A percentile compares a stretch with the other conserved stretches of the same genome.
These are phyloP conservation scores for Bombus balteatus DNA, from an alignment of 1,140 invertebrate species.

Conservation along the genomic window DNA sequence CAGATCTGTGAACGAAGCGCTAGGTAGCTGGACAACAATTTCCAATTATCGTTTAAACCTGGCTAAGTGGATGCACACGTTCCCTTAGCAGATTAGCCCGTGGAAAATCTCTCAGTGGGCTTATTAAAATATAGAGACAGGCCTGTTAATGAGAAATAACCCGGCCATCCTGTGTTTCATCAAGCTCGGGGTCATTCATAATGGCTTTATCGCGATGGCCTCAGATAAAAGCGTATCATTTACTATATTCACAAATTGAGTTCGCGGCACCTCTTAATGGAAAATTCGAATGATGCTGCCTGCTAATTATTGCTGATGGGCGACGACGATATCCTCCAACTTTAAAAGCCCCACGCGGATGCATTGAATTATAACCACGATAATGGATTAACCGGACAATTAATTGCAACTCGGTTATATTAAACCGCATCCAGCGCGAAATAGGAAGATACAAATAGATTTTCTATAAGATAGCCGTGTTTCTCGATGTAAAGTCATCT, in stretches of 20 bases:
- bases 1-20: neutral
- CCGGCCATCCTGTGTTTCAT: constrained; percentile 27
- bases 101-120: constrained; percentile 53
- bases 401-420: constrained; percentile 19
- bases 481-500: neutral
- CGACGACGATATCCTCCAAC: constrained; percentile 47
- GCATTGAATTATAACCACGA: constrained; percentile 10
- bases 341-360: constrained; percentile 11
- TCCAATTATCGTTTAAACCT: constrained; percentile 65
- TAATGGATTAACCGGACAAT: constrained; percentile 41
- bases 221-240: constrained; percentile 60
- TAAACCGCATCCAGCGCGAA: neutral
- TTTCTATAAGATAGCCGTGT: neutral
- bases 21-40: constrained; percentile 42
- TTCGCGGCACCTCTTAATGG: constrained; percentile 52
- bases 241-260: constrained; percentile 62
- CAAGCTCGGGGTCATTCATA: constrained; percentile 40
- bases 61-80: constrained; percentile 50
- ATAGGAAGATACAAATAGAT: neutral
- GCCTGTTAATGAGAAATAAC: constrained; percentile 65
- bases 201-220: constrained; percentile 47
- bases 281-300: constrained; percentile 60
- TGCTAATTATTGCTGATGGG: constrained; percentile 62
- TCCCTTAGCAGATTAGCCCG: constrained; percentile 54
- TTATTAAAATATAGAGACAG: constrained; percentile 44